Conservation (phyloP, 2,888 invertebrate genomes). For the Rhingia rostrata region DNA sequence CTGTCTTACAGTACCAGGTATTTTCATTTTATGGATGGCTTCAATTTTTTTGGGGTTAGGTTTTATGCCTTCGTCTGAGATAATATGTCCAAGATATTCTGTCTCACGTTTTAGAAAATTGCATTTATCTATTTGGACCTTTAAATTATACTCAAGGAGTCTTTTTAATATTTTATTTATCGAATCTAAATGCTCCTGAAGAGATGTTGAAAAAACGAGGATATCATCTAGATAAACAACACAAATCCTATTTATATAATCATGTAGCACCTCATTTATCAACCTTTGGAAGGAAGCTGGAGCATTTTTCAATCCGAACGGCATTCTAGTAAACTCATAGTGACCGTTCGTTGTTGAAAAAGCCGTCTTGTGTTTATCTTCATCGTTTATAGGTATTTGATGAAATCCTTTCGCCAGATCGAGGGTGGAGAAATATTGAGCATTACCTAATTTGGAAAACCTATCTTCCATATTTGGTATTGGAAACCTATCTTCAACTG, state of each 20-base stretch:
- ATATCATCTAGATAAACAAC: background rate
- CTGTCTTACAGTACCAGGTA: conserved; percentile 9
- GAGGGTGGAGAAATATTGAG: conserved; percentile 44
- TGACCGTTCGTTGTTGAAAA: too few relatives aligned
- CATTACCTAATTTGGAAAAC: conserved; percentile 19
- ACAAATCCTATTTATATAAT: conserved; percentile 13
- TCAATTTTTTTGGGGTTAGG: conserved; percentile 55
- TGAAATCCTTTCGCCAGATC: background rate
- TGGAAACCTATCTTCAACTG: conserved; percentile 51
- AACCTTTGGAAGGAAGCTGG: too few relatives aligned
- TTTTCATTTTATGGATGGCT: conserved; percentile 23
- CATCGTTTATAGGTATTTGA: background rate
- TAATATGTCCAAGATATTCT: conserved; percentile 19
- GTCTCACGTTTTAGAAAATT: conserved; percentile 13
- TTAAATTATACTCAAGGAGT: conserved; percentile 6
- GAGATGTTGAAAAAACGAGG: background rate
- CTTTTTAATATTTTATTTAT: conserved; percentile 5
- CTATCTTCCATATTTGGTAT: background rate
- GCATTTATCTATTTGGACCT: conserved; percentile 14
- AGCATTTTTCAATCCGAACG: too few relatives aligned
- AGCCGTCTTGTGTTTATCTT: background rate
- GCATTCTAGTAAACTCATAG: too few relatives aligned
- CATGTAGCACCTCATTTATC: too few relatives aligned
- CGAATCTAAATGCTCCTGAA: conserved; percentile 16
- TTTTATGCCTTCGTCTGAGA: conserved; percentile 52